Evolutionary conservation across 2,888 invertebrate genomes (phyloP).

Genomic region (Campoplex nolae): DNA sequence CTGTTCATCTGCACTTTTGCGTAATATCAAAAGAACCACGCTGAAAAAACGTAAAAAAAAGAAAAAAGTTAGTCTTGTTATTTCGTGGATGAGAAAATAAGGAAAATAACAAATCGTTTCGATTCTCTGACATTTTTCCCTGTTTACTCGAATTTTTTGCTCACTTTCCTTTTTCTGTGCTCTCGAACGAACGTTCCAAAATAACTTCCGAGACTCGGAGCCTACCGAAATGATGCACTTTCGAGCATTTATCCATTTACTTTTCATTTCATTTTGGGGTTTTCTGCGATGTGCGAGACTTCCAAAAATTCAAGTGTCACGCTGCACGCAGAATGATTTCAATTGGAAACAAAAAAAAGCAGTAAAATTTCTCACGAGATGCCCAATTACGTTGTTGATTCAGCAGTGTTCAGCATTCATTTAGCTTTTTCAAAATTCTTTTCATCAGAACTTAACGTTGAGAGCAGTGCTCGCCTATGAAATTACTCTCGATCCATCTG

Average conservation of each 20-base stretch:
- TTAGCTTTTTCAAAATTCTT: too few relatives aligned
- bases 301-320: conserved; percentile 49
- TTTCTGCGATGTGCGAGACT: not conserved
- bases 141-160: not conserved
- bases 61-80: not conserved
- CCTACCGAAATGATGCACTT: conserved; percentile 51
- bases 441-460: too few relatives aligned
- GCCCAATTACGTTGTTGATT: not conserved
- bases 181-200: conserved; percentile 41
- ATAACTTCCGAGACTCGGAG: conserved; percentile 52
- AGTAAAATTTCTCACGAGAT: not conserved
- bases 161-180: conserved; percentile 7
- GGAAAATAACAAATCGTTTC: not conserved
- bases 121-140: not conserved
- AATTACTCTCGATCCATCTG: too few relatives aligned
- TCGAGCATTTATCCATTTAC: conserved; percentile 15
- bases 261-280: conserved; percentile 6
- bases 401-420: not conserved
- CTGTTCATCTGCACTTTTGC: conserved; percentile 26
- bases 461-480: too few relatives aligned
- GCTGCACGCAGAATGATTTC: not conserved
- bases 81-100: not conserved
- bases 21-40: conserved; percentile 5
- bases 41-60: conserved; percentile 6
- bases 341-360: not conserved